Evolutionary conservation across 2,888 invertebrate genomes (phyloP), one percentile per base, ranked within the genome.

Genomic region (Tetragnatha montana): DNA sequence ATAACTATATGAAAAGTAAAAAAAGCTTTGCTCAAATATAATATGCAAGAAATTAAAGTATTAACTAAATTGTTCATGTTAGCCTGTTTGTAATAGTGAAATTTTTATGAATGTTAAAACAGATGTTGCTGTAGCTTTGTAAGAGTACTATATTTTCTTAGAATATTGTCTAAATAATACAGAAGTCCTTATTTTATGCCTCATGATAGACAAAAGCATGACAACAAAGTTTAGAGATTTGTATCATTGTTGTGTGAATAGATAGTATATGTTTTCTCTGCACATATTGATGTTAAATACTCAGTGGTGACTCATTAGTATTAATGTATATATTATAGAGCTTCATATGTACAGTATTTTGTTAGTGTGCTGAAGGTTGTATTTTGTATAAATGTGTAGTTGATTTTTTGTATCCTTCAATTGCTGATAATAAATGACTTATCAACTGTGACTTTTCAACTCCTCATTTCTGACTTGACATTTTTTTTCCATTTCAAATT

Each of bases 381-480:
- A 88, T 88, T 88, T 88, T 88, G 88, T 88, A 88, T 83, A 88
- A 88, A 88, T 88, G 88, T 88, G 88, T 83, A 88, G 88, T 80
- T 78, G 88, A 83, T 88, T 88, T 60, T 60, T 88, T 88, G 88
- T 88, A 88, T 88, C 83, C 73, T 88, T 88, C 82, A 35, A 83
- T 79, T 88, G 88, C 88, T 79, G 79, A 88, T 74, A 88, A 88
- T 88, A 88, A 88, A 88, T 79, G 60, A 88, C 79, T 83, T 88
- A 81, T 81, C 81, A 81, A 74, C 76, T 22, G 76, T 68, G 71
- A 73, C n/a, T 7, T 60, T 17, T 1, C 35, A 2, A 35, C 35
- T 35, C 35, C 35, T 35, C 35, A 35, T 35, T 35, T 35, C 2
- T 2, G 35, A 35, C 35, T 35, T n/a, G n/a, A n/a, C n/a, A n/a